Base-by-base conservation (phyloP, 2,797 vertebrate species). In the Enteromius argenteus region DNA sequence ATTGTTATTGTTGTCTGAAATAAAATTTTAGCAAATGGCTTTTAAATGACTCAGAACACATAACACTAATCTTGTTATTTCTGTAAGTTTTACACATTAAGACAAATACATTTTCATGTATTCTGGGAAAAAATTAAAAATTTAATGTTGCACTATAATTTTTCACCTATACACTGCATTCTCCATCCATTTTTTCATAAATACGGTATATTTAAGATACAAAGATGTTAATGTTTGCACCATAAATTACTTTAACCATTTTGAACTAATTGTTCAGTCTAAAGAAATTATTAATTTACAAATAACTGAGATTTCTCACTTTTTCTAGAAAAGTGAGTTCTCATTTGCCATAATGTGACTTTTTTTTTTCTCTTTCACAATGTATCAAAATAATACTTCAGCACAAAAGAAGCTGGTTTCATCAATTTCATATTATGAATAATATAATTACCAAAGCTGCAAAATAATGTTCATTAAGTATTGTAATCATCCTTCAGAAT, bases 41-140 rank as follows among this genome's bases (percentile, higher is more conserved):
- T 62, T 30, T 27, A 62, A 62, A 62, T 62, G 5, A 30, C 27
- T 62, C 60, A 0, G 13, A 4, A 27, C 11, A 27, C 58, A 27
- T 27, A 62, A 62, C 58, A 62, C 58, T 62, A 62, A 27, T 62
- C 58, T 30, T 62, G 23, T 30, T 62, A 62, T 62, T 62, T 62
- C 27, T 62, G 2, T 62, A 62, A 1, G 1, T 17, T 62, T 62
- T 30, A 62, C 13, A 62, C 27, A 62, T 62, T 30, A 30, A 7
- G 13, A 62, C 13, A 62, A 30, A 30, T 60, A 13, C 10, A 60
- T 62, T 62, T 27, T 13, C 6, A 30, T 62, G 11, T 27, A 30
- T 27, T 27, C 56, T 60, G 58, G 23, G 53, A 13, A 30, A 62
- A 30, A 27, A 14, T 60, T 30, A 2, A 6, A 10, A 3, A 60